Evolutionary conservation across 2,888 invertebrate species (phyloP), one percentile per base, ranked within the genome.

Genomic region (Plebejus argus): DNA sequence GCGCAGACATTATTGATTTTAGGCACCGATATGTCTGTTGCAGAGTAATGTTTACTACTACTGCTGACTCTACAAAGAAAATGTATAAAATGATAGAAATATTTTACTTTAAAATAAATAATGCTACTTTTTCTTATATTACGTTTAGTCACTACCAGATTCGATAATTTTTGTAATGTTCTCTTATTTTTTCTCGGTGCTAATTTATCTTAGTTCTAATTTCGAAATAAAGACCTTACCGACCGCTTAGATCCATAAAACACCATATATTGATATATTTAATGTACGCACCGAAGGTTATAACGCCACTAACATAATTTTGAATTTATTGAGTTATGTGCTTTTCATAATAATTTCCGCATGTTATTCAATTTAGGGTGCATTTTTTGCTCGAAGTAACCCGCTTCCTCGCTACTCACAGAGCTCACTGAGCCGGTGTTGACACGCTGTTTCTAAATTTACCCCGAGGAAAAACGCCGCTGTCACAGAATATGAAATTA

Each of bases 1-100:
- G 92, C 92, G 92, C 91, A 89, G 86, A 87, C 88, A 87, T 85
- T 91, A 92, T 92, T 86, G 92, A 92, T 92, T 92, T 92, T 91
- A 84, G 85, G 84, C 83, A 83, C 83, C 85, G 84, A 84, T 79
- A 79, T 77, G 79, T 84, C 84, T 83, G 79, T 72, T 80, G 81
- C 84, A 81, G 82, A 83, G 81, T 85, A 85, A 86, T 88, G 86
- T 87, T 87, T 85, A 88, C 86, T 85, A 87, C 84, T 83, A 84
- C 83, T 81, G 78, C 80, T 80, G 77, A 77, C 56, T 78, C 39
- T 56, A 75, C 72, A 78, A 77, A 79, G 28, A 77, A 77, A 77
- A 70, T 70, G 75, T 76, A 76, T 33, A 66, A 45, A 35, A 28
- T 76, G 10, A 75, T 66, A 53, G 28, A 76, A 56, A 18, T 15